Evolutionary conservation across 2,888 invertebrate genomes (phyloP).

Genomic region (Apantesis nais): DNA sequence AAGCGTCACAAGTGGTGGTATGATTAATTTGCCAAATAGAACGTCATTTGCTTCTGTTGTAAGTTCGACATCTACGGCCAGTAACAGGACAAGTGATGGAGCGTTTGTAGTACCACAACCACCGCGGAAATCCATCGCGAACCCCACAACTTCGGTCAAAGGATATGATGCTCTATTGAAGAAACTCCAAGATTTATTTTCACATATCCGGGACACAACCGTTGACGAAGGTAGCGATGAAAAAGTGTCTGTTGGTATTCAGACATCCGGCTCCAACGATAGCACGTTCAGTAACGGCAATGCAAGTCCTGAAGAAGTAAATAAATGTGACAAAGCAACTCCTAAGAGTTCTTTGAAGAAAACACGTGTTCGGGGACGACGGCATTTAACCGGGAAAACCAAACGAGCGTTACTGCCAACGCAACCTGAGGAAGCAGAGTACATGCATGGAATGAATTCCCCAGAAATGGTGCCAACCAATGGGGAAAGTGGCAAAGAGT

Average conservation of each 20-base stretch:
- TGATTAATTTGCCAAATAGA: slow-evolving; percentile 76
- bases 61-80: slow-evolving; percentile 73
- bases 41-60: slow-evolving; percentile 78
- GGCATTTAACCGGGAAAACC: slow-evolving; percentile 75
- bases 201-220: slow-evolving; percentile 69
- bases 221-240: slow-evolving; percentile 70
- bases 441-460: slow-evolving; percentile 78
- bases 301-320: slow-evolving; percentile 76
- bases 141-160: slow-evolving; percentile 74
- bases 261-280: slow-evolving; percentile 68
- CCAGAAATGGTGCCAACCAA: slow-evolving; percentile 81
- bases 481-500: slow-evolving; percentile 66
- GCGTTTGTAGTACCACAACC: slow-evolving; percentile 81
- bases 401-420: slow-evolving; percentile 77
- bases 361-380: slow-evolving; percentile 73
- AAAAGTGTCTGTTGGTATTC: slow-evolving; percentile 75
- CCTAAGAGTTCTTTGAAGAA: slow-evolving; percentile 84
- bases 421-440: slow-evolving; percentile 76
- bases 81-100: slow-evolving; percentile 80
- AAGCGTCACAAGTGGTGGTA: slow-evolving; percentile 78
- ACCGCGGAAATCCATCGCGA: slow-evolving; percentile 73
- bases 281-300: slow-evolving; percentile 72
- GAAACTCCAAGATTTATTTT: slow-evolving; percentile 78
- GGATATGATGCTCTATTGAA: slow-evolving; percentile 77
- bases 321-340: slow-evolving; percentile 75